phyloP scores from a whole-genome alignment of 2,888 invertebrate species.

The Stenodera caucasica region DNA sequence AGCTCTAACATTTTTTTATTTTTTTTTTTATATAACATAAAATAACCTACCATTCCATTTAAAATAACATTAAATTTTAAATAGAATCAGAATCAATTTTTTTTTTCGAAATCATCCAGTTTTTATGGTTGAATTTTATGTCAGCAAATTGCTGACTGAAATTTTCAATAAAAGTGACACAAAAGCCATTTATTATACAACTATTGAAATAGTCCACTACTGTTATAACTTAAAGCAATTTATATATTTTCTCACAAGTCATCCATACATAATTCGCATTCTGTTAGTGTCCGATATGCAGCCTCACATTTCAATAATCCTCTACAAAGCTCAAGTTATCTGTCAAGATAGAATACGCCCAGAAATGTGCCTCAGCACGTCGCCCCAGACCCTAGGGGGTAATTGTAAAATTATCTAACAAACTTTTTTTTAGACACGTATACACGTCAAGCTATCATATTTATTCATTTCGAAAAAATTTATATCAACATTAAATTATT shows the following conservation, averaged over 20 bases:
- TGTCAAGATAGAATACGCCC: neutral
- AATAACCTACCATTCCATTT: no score
- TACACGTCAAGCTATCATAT: neutral
- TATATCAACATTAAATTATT: no score
- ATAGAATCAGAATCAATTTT: no score
- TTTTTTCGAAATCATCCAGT: constrained; percentile 26
- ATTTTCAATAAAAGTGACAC: constrained; percentile 45
- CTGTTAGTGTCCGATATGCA: constrained; percentile 19
- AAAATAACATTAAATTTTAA: no score
- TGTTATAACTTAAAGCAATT: constrained; percentile 36
- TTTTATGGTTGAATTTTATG: no score
- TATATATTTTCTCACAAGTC: constrained; percentile 35
- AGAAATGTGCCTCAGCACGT: neutral
- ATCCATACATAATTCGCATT: constrained; percentile 34
- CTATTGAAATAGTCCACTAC: constrained; percentile 31
- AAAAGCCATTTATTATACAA: constrained; percentile 29
- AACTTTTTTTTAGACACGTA: neutral
- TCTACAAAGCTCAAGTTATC: neutral
- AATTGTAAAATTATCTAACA: neutral
- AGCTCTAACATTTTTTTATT: no score
- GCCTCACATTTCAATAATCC: constrained; percentile 21
- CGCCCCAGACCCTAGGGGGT: neutral
- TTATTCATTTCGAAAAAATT: no score
- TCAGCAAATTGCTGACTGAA: no score
- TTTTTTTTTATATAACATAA: no score